These are phyloP conservation scores for Lamprologus ornatipinnis DNA, from an alignment of 2,113 vertebrate genomes.

Conservation along the genomic window DNA sequence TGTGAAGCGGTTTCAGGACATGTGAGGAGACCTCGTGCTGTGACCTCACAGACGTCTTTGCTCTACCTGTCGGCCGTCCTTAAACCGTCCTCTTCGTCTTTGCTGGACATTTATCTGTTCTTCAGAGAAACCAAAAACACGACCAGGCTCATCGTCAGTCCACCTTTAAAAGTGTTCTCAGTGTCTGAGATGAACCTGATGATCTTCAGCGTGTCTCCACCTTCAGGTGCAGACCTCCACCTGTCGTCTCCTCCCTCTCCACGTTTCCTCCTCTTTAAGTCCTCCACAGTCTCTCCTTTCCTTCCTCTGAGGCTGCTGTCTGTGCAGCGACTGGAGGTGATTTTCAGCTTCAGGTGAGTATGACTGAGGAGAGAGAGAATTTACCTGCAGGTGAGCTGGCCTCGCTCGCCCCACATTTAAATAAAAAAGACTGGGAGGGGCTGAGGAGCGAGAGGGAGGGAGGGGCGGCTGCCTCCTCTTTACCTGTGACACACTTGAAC, in stretches of 20 bases:
- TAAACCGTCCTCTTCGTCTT: neutral
- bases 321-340: neutral
- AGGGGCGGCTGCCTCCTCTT: neutral
- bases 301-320: neutral
- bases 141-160: neutral
- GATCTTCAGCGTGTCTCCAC: neutral
- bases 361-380: neutral
- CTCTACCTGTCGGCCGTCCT: neutral
- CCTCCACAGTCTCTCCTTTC: neutral
- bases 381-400: neutral
- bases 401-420: conserved; percentile 11
- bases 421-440: conserved; percentile 36
- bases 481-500: neutral
- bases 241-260: neutral
- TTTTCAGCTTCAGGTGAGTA: neutral
- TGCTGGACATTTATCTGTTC: neutral
- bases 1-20: neutral
- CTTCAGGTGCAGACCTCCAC: neutral
- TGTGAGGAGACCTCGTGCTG: neutral
- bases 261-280: neutral
- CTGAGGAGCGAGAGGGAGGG: neutral
- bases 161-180: neutral
- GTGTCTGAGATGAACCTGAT: neutral
- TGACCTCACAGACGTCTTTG: neutral
- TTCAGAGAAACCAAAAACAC: neutral